Base-by-base conservation (phyloP, 2,113 vertebrate species). In the Sinosuthora webbiana region DNA sequence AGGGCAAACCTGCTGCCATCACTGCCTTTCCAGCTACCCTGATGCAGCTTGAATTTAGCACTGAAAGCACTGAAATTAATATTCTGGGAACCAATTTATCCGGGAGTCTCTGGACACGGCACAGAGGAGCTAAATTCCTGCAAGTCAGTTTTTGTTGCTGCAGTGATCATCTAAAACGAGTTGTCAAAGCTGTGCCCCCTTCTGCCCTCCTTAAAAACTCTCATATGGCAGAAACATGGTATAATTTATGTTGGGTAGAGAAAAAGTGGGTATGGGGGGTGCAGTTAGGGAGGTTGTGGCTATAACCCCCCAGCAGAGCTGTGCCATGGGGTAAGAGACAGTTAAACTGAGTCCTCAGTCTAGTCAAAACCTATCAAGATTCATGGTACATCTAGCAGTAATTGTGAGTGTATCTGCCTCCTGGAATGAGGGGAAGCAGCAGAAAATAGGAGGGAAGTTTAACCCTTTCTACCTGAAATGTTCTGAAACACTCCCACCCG, bases 81-180 rank as follows among this genome's bases (percentile, higher is more conserved):
- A 90, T 92, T 95, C 85, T 2, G 5, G 37, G 69, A 88, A 62
- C 42, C 30, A n/a, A 87, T 63, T 13, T 35, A 83, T 92, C 35
- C 1, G 0, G 15, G 59, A 73, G 39, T 4, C 73, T 78, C 68
- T 2, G 19, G 73, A 44, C 52, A 16, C 4, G 9, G 83, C 79
- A 44, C 35, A 31, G 75, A 59, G 47, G 24, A 77, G 71, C 71
- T 74, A 4, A 77, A 91, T 93, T 96, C 90, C 88, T 86, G 60
- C n/a, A 75, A 16, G 31, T 3, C 25, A 67, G 49, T 30, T 93
- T 87, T 87, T 93, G 85, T 81, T 93, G 85, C 93, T 90, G 68
- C 18, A 52, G 68, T 64, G 88, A 92, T 77, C 56, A 73, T 77
- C 41, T 81, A 47, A 83, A 90, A 44, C 1, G 5, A 75, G 71